These are phyloP conservation scores for Enteromius mattozi DNA, from an alignment of 2,797 vertebrate species.

Conservation along the genomic window DNA sequence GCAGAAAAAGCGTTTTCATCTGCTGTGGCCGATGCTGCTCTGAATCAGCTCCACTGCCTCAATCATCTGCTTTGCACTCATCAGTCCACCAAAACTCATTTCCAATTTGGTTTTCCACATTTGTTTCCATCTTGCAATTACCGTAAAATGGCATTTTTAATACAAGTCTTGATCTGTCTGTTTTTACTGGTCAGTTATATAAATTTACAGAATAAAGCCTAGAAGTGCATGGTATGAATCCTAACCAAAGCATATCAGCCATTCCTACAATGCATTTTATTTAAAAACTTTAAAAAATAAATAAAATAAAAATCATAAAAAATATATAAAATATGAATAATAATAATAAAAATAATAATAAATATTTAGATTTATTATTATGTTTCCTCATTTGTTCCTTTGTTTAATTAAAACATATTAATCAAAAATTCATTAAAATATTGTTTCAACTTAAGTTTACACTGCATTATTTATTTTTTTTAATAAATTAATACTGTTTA, in stretches of 20 bases:
- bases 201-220: background rate
- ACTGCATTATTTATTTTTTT: background rate
- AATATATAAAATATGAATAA: background rate
- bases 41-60: background rate
- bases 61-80: background rate
- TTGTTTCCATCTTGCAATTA: background rate
- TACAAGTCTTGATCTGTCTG: background rate
- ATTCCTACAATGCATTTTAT: background rate
- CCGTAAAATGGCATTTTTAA: background rate
- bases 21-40: background rate
- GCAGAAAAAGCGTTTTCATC: slow-evolving; percentile 1
- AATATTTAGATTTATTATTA: background rate
- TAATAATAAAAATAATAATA: too few relatives aligned
- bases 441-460: background rate
- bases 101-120: background rate
- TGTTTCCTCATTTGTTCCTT: background rate
- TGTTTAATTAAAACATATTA: background rate
- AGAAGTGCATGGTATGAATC: background rate
- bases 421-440: background rate
- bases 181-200: background rate
- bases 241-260: background rate
- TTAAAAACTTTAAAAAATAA: background rate
- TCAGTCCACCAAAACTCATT: background rate
- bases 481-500: background rate
- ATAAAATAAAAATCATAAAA: too few relatives aligned